Evolutionary conservation across 2,113 vertebrate genomes (phyloP).

Genomic region (Dipodomys merriami): DNA sequence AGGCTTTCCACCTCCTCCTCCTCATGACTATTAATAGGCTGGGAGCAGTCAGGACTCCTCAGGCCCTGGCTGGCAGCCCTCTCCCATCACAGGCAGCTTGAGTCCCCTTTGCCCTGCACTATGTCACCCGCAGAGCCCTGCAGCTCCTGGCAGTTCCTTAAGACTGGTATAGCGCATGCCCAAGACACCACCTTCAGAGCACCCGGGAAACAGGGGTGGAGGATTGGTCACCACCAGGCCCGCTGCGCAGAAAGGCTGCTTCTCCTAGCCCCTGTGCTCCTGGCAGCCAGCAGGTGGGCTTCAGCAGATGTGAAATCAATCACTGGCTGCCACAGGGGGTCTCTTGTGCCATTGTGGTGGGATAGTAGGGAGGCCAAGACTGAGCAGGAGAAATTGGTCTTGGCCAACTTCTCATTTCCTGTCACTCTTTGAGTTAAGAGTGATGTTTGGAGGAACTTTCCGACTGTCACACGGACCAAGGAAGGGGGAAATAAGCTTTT

Average conservation of each 20-base stretch:
- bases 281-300: not conserved
- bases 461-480: not conserved
- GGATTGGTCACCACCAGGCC: not conserved
- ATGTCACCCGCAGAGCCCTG: not conserved
- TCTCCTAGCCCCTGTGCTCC: not conserved
- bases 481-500: not conserved
- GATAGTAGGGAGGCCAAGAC: not conserved
- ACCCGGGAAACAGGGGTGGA: not conserved
- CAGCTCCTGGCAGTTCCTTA: not conserved
- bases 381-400: not conserved
- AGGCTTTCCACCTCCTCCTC: not conserved
- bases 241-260: not conserved
- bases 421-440: not conserved
- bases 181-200: not conserved
- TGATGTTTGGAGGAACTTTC: no score
- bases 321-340: not conserved
- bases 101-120: not conserved
- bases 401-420: not conserved
- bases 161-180: not conserved
- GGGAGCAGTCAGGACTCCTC: not conserved
- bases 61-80: not conserved
- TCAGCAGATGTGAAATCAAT: not conserved
- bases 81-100: not conserved
- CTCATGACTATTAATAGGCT: constrained; percentile 37
- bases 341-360: not conserved